A percentile compares a stretch with the other conserved stretches of the same genome.
These are phyloP conservation scores for Elmis aenea DNA, from an alignment of 2,888 invertebrate genomes.

Conservation along the genomic window DNA sequence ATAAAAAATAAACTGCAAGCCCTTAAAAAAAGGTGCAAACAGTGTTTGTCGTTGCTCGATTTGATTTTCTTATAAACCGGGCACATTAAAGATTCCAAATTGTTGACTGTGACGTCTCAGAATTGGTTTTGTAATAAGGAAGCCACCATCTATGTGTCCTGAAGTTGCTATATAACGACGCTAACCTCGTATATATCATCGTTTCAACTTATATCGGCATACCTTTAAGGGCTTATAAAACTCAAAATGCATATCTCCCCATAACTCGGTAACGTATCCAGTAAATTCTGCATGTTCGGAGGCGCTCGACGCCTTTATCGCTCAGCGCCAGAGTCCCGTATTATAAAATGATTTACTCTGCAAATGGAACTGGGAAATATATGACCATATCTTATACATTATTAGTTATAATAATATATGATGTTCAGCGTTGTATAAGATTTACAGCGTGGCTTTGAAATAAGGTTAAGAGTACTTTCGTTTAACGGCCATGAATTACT, in stretches of 20 bases:
- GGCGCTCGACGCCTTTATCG: constrained; percentile 39
- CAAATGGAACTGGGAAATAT: constrained; percentile 41
- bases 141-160: constrained; percentile 14
- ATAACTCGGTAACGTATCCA: constrained; percentile 34
- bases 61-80: too few species aligned
- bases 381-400: constrained; percentile 38
- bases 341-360: constrained; percentile 42
- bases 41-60: too few species aligned
- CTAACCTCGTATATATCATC: constrained; percentile 34
- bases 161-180: constrained; percentile 20
- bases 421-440: constrained; percentile 24
- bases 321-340: constrained; percentile 38
- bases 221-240: constrained; percentile 37
- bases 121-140: too few species aligned
- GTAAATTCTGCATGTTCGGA: constrained; percentile 37
- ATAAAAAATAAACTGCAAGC: too few species aligned
- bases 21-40: too few species aligned
- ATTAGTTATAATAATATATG: constrained; percentile 37
- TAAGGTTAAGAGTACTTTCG: constrained; percentile 6
- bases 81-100: too few species aligned
- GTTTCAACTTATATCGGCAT: constrained; percentile 35
- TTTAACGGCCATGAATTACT: too few species aligned
- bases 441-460: constrained; percentile 14
- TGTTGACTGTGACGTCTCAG: too few species aligned
- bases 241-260: constrained; percentile 40